Evolutionary conservation across 2,888 invertebrate genomes (phyloP), one percentile per base, ranked within the genome.

Genomic region (Drosophila glabriapex): DNA sequence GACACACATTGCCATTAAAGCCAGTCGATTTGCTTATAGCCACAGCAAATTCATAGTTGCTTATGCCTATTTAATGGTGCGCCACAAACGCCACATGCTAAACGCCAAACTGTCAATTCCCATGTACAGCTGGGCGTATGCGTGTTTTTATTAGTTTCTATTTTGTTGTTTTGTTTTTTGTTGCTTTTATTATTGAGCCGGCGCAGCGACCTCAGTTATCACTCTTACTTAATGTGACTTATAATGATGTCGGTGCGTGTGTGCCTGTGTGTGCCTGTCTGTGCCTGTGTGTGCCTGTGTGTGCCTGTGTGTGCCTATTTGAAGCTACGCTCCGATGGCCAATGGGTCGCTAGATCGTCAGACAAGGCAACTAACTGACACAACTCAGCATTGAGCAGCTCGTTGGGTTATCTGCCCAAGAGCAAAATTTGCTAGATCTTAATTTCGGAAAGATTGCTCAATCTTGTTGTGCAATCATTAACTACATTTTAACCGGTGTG

Each of bases 171-270:
- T 31, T 62, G 28, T 41, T 6, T 33, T 58, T 64, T 53, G 14
- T 63, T 39, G 7, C 19, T 46, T 4, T 22, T 31, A 53, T 73
- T 77, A 56, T 65, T 72, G 75, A 80, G 73, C 64, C 83, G 80
- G 46, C 64, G 61, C 63, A 60, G 69, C 84, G 85, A 89, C 87
- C 87, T 87, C 87, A 91, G 89, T 87, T 87, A 91, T 87, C 87
- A 87, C 89, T 87, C 87, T 87, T 91, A 91, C 90, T 87, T 87
- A 87, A 91, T 78, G 78, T 73, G 91, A 85, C 83, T 88, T 88
- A 88, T 85, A 84, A 89, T 89, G 85, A 78, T 89, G 72, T 28
- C n/a, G 9, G n/a, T 39, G 53, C 22, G 33, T 16, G 16, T 22
- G 37, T 28, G 55, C 14, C n/a, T n/a, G 55, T 54, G 54, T 54